Evolutionary conservation across 2,888 invertebrate genomes (phyloP).

Genomic region (Agrypnus murinus): DNA sequence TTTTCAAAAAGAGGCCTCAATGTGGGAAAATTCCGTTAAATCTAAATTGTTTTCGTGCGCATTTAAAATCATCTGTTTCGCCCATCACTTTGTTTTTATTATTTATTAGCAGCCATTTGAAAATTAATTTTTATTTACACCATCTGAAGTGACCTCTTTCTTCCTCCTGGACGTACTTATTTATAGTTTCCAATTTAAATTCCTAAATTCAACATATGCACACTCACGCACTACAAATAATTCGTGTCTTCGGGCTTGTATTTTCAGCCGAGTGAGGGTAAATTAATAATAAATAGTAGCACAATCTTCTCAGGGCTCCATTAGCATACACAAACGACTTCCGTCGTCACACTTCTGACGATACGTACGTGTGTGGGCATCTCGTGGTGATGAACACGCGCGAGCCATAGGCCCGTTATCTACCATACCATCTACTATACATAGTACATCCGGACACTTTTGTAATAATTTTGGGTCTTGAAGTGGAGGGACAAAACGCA

Average conservation of each 20-base stretch:
- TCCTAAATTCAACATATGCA: conserved; percentile 9
- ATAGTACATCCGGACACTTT: conserved; percentile 34
- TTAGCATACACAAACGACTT: conserved; percentile 47
- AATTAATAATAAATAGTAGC: conserved; percentile 47
- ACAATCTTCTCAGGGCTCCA: conserved; percentile 42
- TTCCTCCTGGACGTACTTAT: conserved; percentile 25
- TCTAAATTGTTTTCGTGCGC: no score
- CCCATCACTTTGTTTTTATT: no score
- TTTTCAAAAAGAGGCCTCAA: no score
- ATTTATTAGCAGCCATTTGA: no score
- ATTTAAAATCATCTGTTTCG: no score
- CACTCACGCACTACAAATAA: no score
- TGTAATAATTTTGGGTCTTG: conserved; percentile 12
- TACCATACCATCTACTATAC: conserved; percentile 29
- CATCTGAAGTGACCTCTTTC: no score
- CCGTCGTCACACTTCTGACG: conserved; percentile 35
- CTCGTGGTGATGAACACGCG: conserved; percentile 24
- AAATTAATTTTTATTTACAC: no score
- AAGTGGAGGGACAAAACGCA: not conserved
- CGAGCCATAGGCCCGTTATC: not conserved
- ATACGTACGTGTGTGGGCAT: conserved; percentile 40
- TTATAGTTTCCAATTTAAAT: conserved; percentile 34
- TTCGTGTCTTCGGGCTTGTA: conserved; percentile 13
- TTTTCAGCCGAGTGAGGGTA: conserved; percentile 31
- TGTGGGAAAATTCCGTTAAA: no score